Evolutionary conservation across 2,797 vertebrate genomes (phyloP).

Genomic region (Melanotaenia maccullochi): DNA sequence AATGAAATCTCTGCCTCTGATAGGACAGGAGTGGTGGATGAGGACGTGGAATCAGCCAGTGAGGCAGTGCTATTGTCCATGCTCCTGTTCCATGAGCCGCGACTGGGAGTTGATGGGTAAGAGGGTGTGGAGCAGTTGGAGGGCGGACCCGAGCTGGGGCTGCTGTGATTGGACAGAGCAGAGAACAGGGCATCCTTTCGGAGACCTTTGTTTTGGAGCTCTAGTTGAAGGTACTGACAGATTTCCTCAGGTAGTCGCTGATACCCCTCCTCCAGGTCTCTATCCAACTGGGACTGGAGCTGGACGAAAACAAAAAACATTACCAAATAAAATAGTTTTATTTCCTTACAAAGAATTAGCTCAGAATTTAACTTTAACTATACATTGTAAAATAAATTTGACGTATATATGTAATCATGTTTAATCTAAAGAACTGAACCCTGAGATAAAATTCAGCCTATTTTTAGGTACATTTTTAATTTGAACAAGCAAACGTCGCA

Average conservation of each 20-base stretch:
- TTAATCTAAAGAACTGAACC: not conserved
- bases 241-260: conserved; percentile 83
- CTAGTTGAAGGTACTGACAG: conserved; percentile 80
- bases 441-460: not conserved
- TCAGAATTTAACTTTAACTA: not conserved
- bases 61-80: conserved; percentile 76
- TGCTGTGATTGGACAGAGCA: conserved; percentile 75
- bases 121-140: conserved; percentile 85
- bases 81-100: conserved; percentile 66
- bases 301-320: conserved; percentile 45
- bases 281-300: conserved; percentile 78
- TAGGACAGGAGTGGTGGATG: conserved; percentile 70
- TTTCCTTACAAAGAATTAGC: not conserved
- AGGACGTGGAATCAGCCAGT: conserved; percentile 72
- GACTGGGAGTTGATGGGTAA: conserved; percentile 71
- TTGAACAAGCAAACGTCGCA: not conserved
- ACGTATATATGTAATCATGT: not conserved
- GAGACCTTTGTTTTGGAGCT: conserved; percentile 77
- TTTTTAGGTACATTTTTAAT: not conserved
- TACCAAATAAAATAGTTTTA: not conserved
- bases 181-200: conserved; percentile 71
- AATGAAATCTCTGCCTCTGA: conserved; percentile 75
- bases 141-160: conserved; percentile 76
- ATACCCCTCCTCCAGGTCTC: conserved; percentile 77
- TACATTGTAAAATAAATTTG: not conserved